Base-by-base conservation (phyloP, 2,113 vertebrate species). In the Cettia cetti region DNA sequence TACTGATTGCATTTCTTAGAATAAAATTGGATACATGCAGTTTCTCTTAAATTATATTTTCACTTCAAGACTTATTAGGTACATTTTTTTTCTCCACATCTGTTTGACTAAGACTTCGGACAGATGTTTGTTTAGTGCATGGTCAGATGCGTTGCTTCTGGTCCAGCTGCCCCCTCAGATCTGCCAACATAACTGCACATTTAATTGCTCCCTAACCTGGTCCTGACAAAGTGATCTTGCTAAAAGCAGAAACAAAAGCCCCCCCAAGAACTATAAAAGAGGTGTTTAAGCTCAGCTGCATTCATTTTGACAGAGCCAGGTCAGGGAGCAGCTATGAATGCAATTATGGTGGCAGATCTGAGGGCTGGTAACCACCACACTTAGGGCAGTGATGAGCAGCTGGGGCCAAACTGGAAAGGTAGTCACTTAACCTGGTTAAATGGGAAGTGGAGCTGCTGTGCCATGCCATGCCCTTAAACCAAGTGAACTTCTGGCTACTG, bases 221-320 rank as follows among this genome's bases (percentile, higher is more conserved):
- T 91, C 86, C 89, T 93, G 92, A 97, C 95, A 94, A 96, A 92
- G 68, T 74, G 91, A 78, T 96, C 91, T 85, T 6, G 39, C 92
- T 95, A 97, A 94, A 95, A 97, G 95, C 95, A 94, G 91, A 93
- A 96, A 94, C 89, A 93, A 96, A 94, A 94, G 68, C 86, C 92
- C 80, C 80, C 90, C 86, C 92, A 97, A 97, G 92, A 96, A 94
- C 94, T 90, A 96, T 95, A 96, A 97, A 95, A 95, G 94, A 95
- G 91, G 95, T 97, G 95, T 96, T 97, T 93, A 95, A 90, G 60
- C 92, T 97, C 92, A 93, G 92, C 95, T 92, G 92, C 92, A 90
- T 97, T 97, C 82, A 59, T 81, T 97, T 93, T 96, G 95, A 96
- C 96, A 94, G 91, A 95, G 83, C 89, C 72, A 85, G 95, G 95